Conservation (phyloP, 2,797 vertebrate genomes). For the Silurus aristotelis region DNA sequence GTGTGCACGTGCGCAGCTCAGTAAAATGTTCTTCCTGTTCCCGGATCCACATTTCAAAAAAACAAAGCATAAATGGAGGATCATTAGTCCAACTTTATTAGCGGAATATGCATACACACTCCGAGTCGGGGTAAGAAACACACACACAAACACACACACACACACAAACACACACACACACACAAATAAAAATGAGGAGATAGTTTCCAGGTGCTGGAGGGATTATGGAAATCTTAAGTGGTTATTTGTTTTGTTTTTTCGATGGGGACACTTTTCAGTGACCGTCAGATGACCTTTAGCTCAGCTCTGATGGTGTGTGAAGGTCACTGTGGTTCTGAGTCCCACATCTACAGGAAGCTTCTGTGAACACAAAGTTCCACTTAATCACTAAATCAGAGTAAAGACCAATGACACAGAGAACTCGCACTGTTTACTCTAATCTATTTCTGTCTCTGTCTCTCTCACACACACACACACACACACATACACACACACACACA, state of each 20-base stretch:
- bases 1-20: constrained; percentile 70
- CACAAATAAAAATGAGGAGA: background rate
- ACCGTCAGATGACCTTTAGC: no score
- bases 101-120: constrained; percentile 90
- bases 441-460: constrained; percentile 65
- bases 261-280: background rate
- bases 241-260: no score
- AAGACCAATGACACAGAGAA: constrained; percentile 66
- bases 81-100: constrained; percentile 87
- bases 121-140: constrained; percentile 77
- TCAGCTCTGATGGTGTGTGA: background rate
- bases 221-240: no score
- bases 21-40: constrained; percentile 95
- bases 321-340: background rate
- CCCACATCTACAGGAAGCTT: constrained; percentile 46
- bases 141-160: background rate
- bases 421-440: constrained; percentile 62
- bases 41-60: constrained; percentile 95
- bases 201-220: no score
- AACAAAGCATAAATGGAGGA: constrained; percentile 95
- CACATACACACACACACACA: no score
- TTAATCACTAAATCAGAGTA: constrained; percentile 69
- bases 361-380: constrained; percentile 68
- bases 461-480: background rate
- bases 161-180: background rate